A percentile compares a stretch with the other conserved stretches of the same genome.
phyloP scores from a whole-genome alignment of 2,888 invertebrate genomes.

The Disparrhopalites patrizii region DNA sequence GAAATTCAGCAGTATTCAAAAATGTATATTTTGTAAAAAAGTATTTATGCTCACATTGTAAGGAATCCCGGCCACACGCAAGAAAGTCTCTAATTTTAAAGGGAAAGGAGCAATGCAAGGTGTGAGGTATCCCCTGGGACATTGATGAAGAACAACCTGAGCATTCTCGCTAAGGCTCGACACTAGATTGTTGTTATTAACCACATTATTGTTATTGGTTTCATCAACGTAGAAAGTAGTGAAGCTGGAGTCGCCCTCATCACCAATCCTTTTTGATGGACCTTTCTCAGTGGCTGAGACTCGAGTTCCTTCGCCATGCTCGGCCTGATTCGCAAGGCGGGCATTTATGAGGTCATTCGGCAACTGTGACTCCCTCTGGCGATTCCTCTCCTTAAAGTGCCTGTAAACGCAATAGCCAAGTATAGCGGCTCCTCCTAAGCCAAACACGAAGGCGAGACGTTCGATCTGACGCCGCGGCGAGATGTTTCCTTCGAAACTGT shows the following conservation, averaged over 20 bases:
- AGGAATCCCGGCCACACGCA: conserved; percentile 42
- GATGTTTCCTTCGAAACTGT: no score
- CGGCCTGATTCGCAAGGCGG: neutral
- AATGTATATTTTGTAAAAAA: neutral
- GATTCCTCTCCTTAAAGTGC: neutral
- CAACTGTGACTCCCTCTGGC: neutral
- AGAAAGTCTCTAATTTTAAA: conserved; percentile 45
- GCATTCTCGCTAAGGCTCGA: neutral
- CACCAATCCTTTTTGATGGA: neutral
- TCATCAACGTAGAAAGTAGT: no score
- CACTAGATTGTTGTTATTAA: neutral
- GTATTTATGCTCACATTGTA: conserved; percentile 37
- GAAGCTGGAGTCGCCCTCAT: no score
- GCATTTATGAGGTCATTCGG: neutral
- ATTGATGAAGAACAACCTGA: conserved; percentile 34
- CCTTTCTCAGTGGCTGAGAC: neutral
- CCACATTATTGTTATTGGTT: neutral
- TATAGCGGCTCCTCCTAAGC: conserved; percentile 31
- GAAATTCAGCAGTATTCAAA: no score
- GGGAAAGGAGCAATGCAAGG: conserved; percentile 43
- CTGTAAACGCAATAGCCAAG: conserved; percentile 33
- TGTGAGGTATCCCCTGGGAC: conserved; percentile 37
- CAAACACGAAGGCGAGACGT: conserved; percentile 21
- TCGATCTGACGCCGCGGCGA: neutral
- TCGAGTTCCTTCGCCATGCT: no score